Evolutionary conservation across 2,888 invertebrate species (phyloP).

Genomic region (Muscina levida): DNA sequence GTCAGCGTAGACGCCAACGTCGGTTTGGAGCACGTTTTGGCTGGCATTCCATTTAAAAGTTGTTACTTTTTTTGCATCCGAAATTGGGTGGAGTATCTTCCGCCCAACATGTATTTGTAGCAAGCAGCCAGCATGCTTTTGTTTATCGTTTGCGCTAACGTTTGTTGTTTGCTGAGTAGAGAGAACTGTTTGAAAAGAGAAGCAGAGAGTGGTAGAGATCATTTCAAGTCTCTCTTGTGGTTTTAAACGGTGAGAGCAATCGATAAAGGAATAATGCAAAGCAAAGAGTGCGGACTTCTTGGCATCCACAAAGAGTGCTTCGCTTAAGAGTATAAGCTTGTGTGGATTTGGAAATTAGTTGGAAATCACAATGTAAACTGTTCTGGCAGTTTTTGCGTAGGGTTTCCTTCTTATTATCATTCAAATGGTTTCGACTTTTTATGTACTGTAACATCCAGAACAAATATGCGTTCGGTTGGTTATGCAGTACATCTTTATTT

Average conservation of each 20-base stretch:
- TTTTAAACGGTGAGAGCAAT: slow-evolving; percentile 4
- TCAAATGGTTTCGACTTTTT: too few species aligned
- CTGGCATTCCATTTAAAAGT: slow-evolving; percentile 72
- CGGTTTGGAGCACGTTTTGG: slow-evolving; percentile 55
- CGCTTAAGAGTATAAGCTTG: too few species aligned
- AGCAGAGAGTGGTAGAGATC: background rate
- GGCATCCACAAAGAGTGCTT: background rate
- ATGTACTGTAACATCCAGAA: too few species aligned
- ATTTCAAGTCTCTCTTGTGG: too few species aligned
- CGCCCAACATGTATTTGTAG: slow-evolving; percentile 64
- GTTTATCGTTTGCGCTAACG: slow-evolving; percentile 42
- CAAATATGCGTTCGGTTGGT: too few species aligned
- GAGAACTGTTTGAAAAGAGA: slow-evolving; percentile 3
- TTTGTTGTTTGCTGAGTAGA: slow-evolving; percentile 41
- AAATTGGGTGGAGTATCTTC: slow-evolving; percentile 78
- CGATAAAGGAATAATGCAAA: background rate
- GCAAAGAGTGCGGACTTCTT: background rate
- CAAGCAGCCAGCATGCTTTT: slow-evolving; percentile 50
- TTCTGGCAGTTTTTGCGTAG: too few species aligned
- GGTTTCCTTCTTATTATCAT: too few species aligned
- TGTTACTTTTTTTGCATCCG: slow-evolving; percentile 71
- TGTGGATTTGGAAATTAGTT: too few species aligned
- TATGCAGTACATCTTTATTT: too few species aligned
- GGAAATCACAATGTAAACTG: too few species aligned
- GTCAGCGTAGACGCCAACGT: slow-evolving; percentile 50